Percentiles rank a stretch among this genome's conserved stretches.
These are phyloP conservation scores for Cladopsammia gracilis DNA, from an alignment of 64 coral and sea anemone species.

Conservation along the genomic window DNA sequence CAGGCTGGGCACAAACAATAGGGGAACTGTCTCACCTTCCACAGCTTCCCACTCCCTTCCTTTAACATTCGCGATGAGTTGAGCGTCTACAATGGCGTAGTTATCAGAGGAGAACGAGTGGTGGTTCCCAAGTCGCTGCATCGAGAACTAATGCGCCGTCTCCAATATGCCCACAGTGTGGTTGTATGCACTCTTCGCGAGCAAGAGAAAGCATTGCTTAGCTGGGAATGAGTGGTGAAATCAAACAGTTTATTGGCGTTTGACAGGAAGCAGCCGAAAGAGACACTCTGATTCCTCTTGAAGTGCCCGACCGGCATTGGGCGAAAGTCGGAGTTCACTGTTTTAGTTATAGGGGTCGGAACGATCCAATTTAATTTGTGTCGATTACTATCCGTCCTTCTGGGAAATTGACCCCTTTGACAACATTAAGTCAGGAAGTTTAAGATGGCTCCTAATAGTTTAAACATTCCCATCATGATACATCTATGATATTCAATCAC, in stretches of 20 bases:
- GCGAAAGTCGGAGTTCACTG: slow-evolving; percentile 8
- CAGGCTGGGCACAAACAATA: slow-evolving; percentile 16
- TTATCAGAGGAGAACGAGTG: slow-evolving; percentile 8
- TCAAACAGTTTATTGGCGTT: slow-evolving; percentile 19
- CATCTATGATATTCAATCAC: no score
- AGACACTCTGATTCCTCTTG: neutral
- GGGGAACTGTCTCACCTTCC: neutral
- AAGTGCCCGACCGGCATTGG: neutral
- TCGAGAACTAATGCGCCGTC: neutral
- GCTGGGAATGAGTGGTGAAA: slow-evolving; percentile 16
- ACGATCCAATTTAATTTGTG: neutral
- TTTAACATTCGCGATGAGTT: slow-evolving; percentile 20
- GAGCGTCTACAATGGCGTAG: slow-evolving; percentile 4
- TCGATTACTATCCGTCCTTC: neutral
- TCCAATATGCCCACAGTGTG: slow-evolving; percentile 8
- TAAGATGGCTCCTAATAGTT: no score
- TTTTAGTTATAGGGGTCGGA: neutral
- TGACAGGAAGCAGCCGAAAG: slow-evolving; percentile 15
- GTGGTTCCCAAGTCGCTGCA: slow-evolving; percentile 36
- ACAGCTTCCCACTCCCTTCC: neutral
- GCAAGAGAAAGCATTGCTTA: slow-evolving; percentile 19
- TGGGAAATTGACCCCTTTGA: neutral
- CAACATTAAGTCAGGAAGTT: neutral
- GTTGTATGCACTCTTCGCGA: neutral
- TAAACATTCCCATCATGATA: no score